A percentile compares a stretch with the other conserved stretches of the same genome.
phyloP scores from a whole-genome alignment of 1,140 invertebrate species.

The Pogonognathellus flavescens region DNA sequence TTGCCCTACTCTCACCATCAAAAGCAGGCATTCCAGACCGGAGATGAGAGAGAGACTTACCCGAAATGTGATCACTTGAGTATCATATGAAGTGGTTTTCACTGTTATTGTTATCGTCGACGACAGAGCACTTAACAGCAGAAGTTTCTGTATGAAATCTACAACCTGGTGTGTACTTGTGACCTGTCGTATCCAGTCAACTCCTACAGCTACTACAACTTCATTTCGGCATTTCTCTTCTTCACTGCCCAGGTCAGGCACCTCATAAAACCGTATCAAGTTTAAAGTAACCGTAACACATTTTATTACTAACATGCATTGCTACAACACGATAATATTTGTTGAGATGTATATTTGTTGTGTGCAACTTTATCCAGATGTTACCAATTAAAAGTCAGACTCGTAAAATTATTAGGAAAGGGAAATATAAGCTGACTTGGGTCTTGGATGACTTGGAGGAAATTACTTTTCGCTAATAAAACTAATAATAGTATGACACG shows the following conservation, averaged over 20 bases:
- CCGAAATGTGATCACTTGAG: constrained; percentile 78
- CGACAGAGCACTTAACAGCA: constrained; percentile 76
- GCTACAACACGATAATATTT: background rate
- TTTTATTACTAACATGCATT: background rate
- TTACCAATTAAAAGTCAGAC: no score
- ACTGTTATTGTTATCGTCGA: constrained; percentile 85
- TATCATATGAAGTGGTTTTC: constrained; percentile 76
- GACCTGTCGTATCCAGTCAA: constrained; percentile 79
- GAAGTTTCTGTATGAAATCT: constrained; percentile 3
- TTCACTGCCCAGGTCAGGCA: constrained; percentile 34
- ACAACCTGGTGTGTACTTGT: background rate
- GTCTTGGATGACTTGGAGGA: background rate
- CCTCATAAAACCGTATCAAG: constrained; percentile 42
- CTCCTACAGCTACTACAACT: constrained; percentile 82
- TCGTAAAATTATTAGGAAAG: no score
- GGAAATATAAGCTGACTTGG: background rate
- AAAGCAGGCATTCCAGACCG: constrained; percentile 69
- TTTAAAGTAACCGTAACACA: background rate
- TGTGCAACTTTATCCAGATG: no score
- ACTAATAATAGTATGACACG: background rate
- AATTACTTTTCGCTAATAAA: background rate
- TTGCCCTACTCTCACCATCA: no score
- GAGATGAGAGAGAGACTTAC: constrained; percentile 76
- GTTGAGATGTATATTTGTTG: background rate
- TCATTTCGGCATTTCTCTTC: constrained; percentile 71